Evolutionary conservation across 2,888 invertebrate species (phyloP).

Genomic region (Amiota communis): DNA sequence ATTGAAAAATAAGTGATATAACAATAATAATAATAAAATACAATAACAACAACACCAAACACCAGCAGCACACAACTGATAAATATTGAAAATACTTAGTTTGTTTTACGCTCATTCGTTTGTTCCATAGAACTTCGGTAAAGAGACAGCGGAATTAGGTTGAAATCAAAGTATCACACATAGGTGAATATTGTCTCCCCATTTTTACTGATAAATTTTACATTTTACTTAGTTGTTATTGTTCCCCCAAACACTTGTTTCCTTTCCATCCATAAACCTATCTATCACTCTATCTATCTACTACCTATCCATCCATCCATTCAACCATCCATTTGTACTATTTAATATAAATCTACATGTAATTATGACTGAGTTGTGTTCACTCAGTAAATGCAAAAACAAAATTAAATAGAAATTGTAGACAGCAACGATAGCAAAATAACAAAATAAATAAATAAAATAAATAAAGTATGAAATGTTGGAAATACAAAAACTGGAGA

Average conservation of each 20-base stretch:
- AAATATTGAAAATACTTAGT: constrained; percentile 27
- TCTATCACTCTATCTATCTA: no score
- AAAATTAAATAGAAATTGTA: no score
- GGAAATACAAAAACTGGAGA: constrained; percentile 3
- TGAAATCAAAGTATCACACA: background rate
- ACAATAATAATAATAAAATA: constrained; percentile 15
- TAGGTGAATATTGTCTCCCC: background rate
- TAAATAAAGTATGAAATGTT: background rate
- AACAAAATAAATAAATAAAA: constrained; percentile 10
- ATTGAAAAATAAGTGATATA: background rate
- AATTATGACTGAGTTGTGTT: constrained; percentile 23
- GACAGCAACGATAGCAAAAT: background rate
- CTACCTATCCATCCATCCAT: no score
- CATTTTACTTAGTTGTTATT: background rate
- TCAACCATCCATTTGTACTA: no score
- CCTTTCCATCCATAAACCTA: no score
- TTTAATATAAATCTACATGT: background rate
- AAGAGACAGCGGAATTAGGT: background rate
- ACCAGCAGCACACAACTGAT: constrained; percentile 22
- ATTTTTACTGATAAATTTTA: constrained; percentile 25
- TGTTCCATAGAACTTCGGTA: constrained; percentile 5
- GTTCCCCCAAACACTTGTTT: background rate
- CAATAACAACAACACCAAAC: constrained; percentile 6
- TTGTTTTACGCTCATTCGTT: background rate
- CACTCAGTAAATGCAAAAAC: background rate